These are phyloP conservation scores for Phalanger gymnotis DNA, from an alignment of 2,797 vertebrate species.

Conservation along the genomic window DNA sequence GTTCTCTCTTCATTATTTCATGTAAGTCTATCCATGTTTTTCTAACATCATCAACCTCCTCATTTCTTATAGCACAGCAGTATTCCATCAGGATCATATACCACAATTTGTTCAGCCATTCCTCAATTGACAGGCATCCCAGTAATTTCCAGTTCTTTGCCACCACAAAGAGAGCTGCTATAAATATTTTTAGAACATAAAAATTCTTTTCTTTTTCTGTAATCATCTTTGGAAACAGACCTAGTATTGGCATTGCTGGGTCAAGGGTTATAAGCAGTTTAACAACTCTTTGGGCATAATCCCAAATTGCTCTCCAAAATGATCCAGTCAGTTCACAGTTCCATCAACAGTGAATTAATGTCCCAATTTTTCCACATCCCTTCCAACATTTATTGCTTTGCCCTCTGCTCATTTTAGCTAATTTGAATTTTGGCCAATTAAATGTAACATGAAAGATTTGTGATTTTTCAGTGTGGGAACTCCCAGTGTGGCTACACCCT, in stretches of 20 bases:
- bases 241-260: neutral
- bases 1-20: neutral
- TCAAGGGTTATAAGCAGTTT: neutral
- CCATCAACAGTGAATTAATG: neutral
- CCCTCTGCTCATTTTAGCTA: neutral
- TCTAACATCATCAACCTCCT: neutral
- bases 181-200: neutral
- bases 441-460: neutral
- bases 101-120: neutral
- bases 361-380: neutral
- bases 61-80: neutral
- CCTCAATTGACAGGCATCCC: neutral
- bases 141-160: neutral
- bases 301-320: neutral
- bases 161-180: neutral
- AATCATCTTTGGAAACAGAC: neutral
- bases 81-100: neutral
- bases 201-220: neutral
- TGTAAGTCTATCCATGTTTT: neutral
- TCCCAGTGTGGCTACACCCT: neutral
- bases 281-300: neutral
- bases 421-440: neutral
- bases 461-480: neutral
- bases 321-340: neutral
- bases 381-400: neutral